Evolutionary conservation across 92 coral and sea anemone genomes (phyloP).

Genomic region (Paragorgia papillata): DNA sequence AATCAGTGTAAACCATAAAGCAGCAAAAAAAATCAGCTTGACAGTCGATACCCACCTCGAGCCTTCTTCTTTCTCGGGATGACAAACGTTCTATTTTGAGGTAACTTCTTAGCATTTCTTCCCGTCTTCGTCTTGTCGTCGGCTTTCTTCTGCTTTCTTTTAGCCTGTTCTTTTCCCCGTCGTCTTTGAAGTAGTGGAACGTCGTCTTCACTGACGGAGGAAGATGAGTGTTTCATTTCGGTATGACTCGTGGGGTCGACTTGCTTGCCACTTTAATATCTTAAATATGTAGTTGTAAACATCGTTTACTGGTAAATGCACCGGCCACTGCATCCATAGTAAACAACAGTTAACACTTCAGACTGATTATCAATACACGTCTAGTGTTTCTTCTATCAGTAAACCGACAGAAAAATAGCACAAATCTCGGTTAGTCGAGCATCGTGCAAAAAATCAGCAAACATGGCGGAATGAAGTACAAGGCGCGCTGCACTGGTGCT

Average conservation of each 20-base stretch:
- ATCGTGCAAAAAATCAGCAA: no score
- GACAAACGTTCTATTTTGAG: slow-evolving; percentile 47
- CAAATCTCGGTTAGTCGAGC: no score
- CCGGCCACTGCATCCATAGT: no score
- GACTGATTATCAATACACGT: no score
- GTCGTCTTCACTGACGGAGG: slow-evolving; percentile 1
- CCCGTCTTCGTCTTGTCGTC: neutral
- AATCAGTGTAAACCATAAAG: neutral
- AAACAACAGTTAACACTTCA: no score
- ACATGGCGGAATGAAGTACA: no score
- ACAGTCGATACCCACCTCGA: slow-evolving; percentile 56
- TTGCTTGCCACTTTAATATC: no score
- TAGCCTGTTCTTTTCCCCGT: neutral
- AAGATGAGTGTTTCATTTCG: neutral
- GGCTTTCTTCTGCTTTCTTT: neutral
- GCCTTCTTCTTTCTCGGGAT: slow-evolving; percentile 84
- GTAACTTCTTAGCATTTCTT: neutral
- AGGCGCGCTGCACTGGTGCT: no score
- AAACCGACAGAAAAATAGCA: no score
- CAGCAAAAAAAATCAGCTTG: neutral
- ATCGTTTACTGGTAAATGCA: no score
- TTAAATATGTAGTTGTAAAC: no score
- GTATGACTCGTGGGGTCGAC: neutral
- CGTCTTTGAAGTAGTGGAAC: neutral
- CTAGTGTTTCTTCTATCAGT: no score